phyloP scores from a whole-genome alignment of 2,888 invertebrate species.

The Abrostola triplasia region DNA sequence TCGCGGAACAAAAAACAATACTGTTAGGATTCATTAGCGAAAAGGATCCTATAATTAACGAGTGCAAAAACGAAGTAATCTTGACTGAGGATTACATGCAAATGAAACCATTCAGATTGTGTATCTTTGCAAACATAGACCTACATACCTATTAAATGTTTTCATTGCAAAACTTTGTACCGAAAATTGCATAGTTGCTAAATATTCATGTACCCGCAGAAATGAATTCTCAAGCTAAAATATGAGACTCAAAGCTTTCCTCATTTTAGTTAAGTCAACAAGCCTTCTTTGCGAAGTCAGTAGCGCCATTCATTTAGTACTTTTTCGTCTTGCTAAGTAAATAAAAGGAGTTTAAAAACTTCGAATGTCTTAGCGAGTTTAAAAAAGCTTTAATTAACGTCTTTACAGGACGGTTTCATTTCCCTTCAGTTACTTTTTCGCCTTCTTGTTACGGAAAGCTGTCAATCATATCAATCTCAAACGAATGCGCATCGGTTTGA shows the following conservation, averaged over 20 bases:
- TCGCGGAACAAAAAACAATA: constrained; percentile 38
- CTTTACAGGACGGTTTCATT: constrained; percentile 17
- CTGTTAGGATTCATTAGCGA: constrained; percentile 42
- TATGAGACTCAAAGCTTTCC: constrained; percentile 38
- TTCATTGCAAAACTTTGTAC: constrained; percentile 28
- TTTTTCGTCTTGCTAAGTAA: constrained; percentile 18
- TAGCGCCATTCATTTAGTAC: constrained; percentile 35
- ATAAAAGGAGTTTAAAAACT: constrained; percentile 24
- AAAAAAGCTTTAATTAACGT: constrained; percentile 14
- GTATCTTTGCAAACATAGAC: constrained; percentile 9
- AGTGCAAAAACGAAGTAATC: constrained; percentile 21
- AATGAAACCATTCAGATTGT: constrained; percentile 25
- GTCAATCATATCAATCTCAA: constrained; percentile 49
- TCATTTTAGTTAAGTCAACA: constrained; percentile 50
- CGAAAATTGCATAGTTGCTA: constrained; percentile 47
- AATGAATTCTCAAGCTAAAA: constrained; percentile 39
- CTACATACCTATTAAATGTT: constrained; percentile 35
- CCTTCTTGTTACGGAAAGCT: constrained; percentile 34
- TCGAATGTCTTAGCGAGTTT: constrained; percentile 7
- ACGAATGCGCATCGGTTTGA: constrained; percentile 38
- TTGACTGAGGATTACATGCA: constrained; percentile 27
- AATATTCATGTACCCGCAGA: constrained; percentile 42
- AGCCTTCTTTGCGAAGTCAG: constrained; percentile 22
- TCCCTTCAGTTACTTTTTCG: constrained; percentile 17
- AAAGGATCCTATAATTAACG: constrained; percentile 11